Percentiles rank a stretch among this genome's conserved stretches.
phyloP scores from a whole-genome alignment of 2,113 vertebrate species.

The Antigone vipio region DNA sequence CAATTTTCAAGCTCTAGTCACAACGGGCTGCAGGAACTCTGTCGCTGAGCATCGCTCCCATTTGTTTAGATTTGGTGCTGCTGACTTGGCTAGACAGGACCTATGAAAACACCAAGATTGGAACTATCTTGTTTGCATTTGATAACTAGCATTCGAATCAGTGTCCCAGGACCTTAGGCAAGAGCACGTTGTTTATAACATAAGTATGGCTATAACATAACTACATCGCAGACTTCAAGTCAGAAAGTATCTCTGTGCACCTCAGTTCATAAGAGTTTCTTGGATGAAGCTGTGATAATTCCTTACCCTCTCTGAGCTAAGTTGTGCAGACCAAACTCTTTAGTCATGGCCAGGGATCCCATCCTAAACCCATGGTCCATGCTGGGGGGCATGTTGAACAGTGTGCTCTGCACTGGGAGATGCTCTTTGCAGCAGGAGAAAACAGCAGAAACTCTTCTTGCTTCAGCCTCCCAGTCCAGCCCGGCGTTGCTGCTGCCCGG shows the following conservation, averaged over 20 bases:
- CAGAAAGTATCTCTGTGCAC: background rate
- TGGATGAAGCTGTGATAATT: background rate
- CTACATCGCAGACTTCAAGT: background rate
- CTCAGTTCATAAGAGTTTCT: background rate
- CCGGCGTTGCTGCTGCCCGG: background rate
- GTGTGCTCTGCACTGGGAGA: rapidly evolving
- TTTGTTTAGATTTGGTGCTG: background rate
- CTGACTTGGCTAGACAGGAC: background rate
- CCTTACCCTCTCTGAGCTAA: background rate
- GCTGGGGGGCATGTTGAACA: background rate
- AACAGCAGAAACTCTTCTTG: background rate
- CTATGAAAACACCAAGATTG: background rate
- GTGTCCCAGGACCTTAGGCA: background rate
- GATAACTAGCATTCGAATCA: background rate
- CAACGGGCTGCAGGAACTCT: background rate
- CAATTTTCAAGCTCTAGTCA: background rate
- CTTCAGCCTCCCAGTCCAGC: background rate
- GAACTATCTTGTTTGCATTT: background rate
- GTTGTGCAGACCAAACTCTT: background rate
- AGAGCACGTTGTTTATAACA: background rate
- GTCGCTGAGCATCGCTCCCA: background rate
- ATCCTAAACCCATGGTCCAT: rapidly evolving
- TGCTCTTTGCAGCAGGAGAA: background rate
- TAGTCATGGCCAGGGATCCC: background rate
- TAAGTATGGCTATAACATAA: background rate